Percentiles rank a stretch among this genome's conserved stretches.
These are phyloP conservation scores for Zaprionus nigranus DNA, from an alignment of 1,140 invertebrate genomes.

Conservation along the genomic window DNA sequence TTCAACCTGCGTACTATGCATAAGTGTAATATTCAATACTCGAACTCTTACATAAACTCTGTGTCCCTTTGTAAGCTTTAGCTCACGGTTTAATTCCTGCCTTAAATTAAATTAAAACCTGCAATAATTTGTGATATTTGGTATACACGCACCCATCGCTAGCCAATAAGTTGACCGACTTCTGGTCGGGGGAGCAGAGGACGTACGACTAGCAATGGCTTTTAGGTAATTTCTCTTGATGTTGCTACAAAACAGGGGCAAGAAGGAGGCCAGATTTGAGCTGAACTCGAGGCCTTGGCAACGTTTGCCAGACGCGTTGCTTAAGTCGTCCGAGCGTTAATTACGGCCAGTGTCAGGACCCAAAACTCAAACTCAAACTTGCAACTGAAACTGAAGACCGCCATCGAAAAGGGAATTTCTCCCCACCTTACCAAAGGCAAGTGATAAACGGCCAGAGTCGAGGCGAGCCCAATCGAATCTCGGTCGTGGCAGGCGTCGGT, in stretches of 20 bases:
- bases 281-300: constrained; percentile 7
- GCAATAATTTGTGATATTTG: background rate
- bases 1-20: too few species aligned
- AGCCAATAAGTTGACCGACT: background rate
- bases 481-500: constrained; percentile 7
- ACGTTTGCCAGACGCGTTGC: constrained; percentile 21
- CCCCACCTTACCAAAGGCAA: constrained; percentile 7
- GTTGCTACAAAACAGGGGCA: background rate
- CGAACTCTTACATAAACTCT: too few species aligned
- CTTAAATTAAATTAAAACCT: too few species aligned
- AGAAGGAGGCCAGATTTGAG: background rate
- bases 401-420: background rate
- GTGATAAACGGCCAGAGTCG: constrained; percentile 31
- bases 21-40: too few species aligned
- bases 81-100: too few species aligned
- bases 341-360: constrained; percentile 40
- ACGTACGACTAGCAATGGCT: constrained; percentile 16
- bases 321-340: constrained; percentile 53
- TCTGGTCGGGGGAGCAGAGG: constrained; percentile 6
- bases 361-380: constrained; percentile 7
- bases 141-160: constrained; percentile 17
- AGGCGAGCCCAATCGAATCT: constrained; percentile 12
- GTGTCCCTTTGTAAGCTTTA: too few species aligned
- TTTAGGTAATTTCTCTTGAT: constrained; percentile 46
- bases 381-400: background rate